Evolutionary conservation across 2,888 invertebrate species (phyloP).

Genomic region (Leucozona laternaria): DNA sequence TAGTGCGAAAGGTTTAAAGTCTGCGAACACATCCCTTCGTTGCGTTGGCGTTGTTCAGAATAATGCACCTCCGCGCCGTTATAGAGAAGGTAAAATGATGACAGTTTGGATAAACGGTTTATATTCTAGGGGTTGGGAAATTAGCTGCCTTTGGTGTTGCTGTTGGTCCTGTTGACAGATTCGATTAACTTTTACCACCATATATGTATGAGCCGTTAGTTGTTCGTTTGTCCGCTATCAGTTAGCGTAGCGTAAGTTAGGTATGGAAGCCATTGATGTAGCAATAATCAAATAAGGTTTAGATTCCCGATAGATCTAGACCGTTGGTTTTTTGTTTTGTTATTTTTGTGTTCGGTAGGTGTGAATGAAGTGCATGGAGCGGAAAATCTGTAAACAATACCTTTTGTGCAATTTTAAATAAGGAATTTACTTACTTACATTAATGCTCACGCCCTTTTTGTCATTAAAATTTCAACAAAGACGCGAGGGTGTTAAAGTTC

Average conservation of each 20-base stretch:
- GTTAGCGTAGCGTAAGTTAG: background rate
- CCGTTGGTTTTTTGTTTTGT: background rate
- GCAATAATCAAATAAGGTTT: conserved; percentile 68
- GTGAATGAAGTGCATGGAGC: conserved; percentile 38
- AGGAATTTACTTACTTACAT: conserved; percentile 43
- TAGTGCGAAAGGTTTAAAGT: conserved; percentile 24
- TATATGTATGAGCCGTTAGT: background rate
- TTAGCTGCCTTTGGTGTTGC: conserved; percentile 45
- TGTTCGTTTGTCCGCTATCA: background rate
- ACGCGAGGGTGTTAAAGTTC: conserved; percentile 28
- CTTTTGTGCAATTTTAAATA: conserved; percentile 36
- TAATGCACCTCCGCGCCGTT: background rate
- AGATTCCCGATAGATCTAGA: conserved; percentile 7
- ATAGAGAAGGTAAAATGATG: background rate
- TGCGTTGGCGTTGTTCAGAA: background rate
- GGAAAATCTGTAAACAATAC: conserved; percentile 63
- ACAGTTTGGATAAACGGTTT: conserved; percentile 34
- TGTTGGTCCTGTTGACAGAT: conserved; percentile 63
- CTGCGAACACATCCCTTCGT: conserved; percentile 26
- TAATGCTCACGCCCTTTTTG: conserved; percentile 66
- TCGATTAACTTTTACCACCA: conserved; percentile 70
- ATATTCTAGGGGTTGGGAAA: conserved; percentile 21
- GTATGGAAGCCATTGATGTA: conserved; percentile 69
- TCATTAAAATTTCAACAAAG: conserved; percentile 29
- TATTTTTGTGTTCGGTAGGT: conserved; percentile 19